Evolutionary conservation across 1,140 invertebrate genomes (phyloP).

Genomic region (Liolophura sinensis): DNA sequence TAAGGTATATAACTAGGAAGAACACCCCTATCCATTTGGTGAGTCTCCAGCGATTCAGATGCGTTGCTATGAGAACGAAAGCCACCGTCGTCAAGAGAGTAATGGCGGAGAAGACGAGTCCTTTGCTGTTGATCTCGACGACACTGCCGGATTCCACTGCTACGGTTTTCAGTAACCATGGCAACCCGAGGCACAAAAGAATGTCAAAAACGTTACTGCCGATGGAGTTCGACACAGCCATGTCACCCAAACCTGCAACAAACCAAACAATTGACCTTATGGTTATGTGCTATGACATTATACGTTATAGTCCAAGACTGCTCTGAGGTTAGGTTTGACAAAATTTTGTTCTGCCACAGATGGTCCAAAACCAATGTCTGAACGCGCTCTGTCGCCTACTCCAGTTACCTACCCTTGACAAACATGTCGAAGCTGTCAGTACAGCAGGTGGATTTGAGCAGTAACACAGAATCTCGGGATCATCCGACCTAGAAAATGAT

Average conservation of each 20-base stretch:
- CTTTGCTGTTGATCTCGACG: conserved; percentile 37
- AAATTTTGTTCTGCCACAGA: too few relatives aligned
- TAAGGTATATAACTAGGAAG: conserved; percentile 39
- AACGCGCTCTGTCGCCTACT: too few relatives aligned
- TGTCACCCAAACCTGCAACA: conserved; percentile 73
- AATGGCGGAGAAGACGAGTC: conserved; percentile 47
- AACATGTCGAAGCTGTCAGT: too few relatives aligned
- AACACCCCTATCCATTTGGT: conserved; percentile 39
- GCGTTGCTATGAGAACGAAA: conserved; percentile 40
- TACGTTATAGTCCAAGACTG: too few relatives aligned
- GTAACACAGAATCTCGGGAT: too few relatives aligned
- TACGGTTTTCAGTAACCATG: conserved; percentile 68
- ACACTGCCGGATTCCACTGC: conserved; percentile 24
- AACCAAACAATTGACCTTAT: neutral
- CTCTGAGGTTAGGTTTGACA: too few relatives aligned
- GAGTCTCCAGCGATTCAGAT: conserved; percentile 45
- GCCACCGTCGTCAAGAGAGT: conserved; percentile 50
- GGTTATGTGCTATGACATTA: too few relatives aligned
- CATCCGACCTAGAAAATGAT: too few relatives aligned
- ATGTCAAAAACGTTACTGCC: conserved; percentile 99
- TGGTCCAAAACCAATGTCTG: too few relatives aligned
- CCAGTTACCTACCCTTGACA: too few relatives aligned
- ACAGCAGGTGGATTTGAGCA: too few relatives aligned
- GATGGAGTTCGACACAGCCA: conserved; percentile 98
- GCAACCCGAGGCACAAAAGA: conserved; percentile 92